Evolutionary conservation across 1,140 invertebrate genomes (phyloP).

Genomic region (Ridgeia piscesae): DNA sequence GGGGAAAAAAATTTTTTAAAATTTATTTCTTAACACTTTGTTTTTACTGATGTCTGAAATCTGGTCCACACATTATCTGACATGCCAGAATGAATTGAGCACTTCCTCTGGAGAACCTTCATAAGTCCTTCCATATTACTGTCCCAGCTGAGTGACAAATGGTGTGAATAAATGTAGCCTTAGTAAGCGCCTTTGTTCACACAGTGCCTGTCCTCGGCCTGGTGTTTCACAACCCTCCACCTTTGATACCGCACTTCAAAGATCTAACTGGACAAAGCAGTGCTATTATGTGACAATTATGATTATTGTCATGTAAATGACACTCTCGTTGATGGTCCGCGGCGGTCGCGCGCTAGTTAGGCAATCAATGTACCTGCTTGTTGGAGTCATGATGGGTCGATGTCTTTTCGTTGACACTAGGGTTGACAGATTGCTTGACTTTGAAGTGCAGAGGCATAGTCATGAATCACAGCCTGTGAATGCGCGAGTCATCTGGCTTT

Average conservation of each 20-base stretch:
- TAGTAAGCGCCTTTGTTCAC: no score
- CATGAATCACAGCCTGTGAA: not conserved
- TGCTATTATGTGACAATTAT: not conserved
- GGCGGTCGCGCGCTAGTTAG: not conserved
- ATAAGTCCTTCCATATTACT: not conserved
- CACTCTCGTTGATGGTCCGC: not conserved
- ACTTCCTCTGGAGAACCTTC: no score
- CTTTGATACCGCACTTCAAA: not conserved
- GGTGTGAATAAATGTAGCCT: not conserved
- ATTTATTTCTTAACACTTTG: no score
- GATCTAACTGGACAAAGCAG: not conserved
- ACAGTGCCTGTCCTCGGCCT: not conserved
- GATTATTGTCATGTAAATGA: not conserved
- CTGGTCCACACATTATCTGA: no score
- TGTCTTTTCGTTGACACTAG: not conserved
- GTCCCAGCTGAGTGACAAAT: not conserved
- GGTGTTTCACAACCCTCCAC: not conserved
- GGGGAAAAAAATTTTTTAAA: no score
- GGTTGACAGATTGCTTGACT: not conserved
- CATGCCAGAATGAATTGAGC: no score
- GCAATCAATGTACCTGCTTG: not conserved
- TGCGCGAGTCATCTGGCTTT: not conserved
- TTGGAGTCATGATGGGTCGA: not conserved
- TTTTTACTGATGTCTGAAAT: no score
- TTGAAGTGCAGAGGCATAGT: not conserved